Conservation (phyloP, 2,797 vertebrate species). For the Rhynchotus rufescens region DNA sequence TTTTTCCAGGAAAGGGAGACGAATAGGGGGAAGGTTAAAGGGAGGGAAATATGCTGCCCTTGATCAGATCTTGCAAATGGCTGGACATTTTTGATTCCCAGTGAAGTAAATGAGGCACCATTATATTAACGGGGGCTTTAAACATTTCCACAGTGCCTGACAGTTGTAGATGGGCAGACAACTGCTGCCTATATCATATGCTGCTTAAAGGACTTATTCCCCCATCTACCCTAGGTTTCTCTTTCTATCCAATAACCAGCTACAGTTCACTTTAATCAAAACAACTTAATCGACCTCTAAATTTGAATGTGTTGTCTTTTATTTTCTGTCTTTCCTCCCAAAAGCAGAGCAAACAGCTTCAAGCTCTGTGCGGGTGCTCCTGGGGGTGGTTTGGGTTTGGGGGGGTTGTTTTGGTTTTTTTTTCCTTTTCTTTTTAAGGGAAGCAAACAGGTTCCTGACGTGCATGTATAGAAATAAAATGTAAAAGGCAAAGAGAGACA, state of each 20-base stretch:
- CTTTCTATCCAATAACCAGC: neutral
- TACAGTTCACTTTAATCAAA: constrained; percentile 10
- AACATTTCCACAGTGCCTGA: neutral
- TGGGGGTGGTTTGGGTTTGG: neutral
- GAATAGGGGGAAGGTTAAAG: constrained; percentile 49
- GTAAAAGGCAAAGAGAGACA: constrained; percentile 50
- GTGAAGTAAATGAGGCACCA: neutral
- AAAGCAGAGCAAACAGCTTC: neutral
- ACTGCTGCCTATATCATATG: neutral
- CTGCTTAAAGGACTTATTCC: neutral
- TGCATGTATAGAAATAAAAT: constrained; percentile 64
- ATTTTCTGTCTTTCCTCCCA: neutral
- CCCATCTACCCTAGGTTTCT: neutral
- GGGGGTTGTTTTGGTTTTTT: neutral
- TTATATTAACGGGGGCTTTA: neutral
- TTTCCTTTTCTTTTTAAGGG: neutral
- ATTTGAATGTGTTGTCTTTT: neutral
- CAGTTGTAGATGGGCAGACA: neutral
- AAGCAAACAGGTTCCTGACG: constrained; percentile 60
- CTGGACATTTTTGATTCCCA: constrained; percentile 34
- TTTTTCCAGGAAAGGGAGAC: constrained; percentile 47
- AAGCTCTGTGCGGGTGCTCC: neutral
- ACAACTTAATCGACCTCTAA: neutral
- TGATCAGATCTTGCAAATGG: constrained; percentile 67
- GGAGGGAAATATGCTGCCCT: constrained; percentile 68